phyloP scores from a whole-genome alignment of 2,113 vertebrate species.

The Hyla sarda region DNA sequence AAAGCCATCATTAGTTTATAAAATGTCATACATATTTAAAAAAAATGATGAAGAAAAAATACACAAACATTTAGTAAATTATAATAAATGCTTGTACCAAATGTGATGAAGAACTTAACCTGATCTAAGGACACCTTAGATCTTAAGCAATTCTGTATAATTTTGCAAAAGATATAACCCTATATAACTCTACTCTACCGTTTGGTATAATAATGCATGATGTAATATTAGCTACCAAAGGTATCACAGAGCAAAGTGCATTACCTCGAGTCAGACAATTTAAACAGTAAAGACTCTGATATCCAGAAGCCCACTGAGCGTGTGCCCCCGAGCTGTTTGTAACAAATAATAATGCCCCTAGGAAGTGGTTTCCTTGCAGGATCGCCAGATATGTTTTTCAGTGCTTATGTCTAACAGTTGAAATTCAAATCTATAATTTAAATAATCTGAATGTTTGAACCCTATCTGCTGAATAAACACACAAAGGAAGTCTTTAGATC shows the following conservation, averaged over 20 bases:
- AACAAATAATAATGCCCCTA: conserved; percentile 82
- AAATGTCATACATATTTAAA: too few species aligned
- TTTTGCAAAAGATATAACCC: not conserved
- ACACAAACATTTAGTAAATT: too few species aligned
- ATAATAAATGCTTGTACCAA: not conserved
- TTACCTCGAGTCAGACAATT: conserved; percentile 9
- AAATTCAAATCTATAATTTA: conserved; percentile 94
- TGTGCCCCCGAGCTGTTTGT: conserved; percentile 81
- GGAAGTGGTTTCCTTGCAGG: conserved; percentile 81
- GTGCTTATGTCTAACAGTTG: conserved; percentile 85
- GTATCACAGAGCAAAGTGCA: not conserved
- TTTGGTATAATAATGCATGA: not conserved
- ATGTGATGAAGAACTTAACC: too few species aligned
- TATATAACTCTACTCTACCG: not conserved
- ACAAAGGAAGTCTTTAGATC: conserved; percentile 94
- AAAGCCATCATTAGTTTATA: too few species aligned
- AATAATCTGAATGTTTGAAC: conserved; percentile 96
- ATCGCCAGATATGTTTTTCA: conserved; percentile 87
- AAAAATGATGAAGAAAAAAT: too few species aligned
- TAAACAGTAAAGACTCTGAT: not conserved
- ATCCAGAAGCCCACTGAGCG: conserved; percentile 61
- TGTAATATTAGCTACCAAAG: conserved; percentile 16
- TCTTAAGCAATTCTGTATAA: not conserved
- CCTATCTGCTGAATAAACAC: conserved; percentile 94
- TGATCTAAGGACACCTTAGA: not conserved